Conservation (phyloP, 2,888 invertebrate species). For the Drosophila quinaria region DNA sequence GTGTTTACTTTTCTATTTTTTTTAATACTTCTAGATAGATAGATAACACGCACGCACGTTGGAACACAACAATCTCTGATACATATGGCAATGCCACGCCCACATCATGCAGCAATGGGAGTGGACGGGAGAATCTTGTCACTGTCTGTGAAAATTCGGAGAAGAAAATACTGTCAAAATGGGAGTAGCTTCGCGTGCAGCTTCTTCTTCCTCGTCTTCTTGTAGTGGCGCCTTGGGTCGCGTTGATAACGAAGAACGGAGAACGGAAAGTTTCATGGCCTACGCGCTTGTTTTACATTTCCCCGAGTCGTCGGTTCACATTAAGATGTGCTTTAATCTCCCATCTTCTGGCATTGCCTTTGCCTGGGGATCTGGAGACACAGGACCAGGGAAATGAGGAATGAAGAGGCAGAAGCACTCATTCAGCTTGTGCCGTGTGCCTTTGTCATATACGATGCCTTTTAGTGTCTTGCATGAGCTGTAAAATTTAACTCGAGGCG, state of each 20-base stretch:
- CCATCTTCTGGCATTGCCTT: conserved; percentile 32
- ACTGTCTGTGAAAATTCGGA: conserved; percentile 12
- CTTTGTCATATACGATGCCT: conserved; percentile 63
- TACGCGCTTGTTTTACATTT: conserved; percentile 47
- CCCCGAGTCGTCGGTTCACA: conserved; percentile 53
- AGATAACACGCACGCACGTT: conserved; percentile 38
- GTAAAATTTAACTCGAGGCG: conserved; percentile 71
- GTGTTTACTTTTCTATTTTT: conserved; percentile 19
- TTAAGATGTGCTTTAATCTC: conserved; percentile 72
- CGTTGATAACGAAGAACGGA: conserved; percentile 48
- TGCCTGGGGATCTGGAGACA: conserved; percentile 1
- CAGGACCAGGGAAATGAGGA: background rate
- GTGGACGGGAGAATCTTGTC: background rate
- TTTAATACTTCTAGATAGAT: conserved; percentile 53
- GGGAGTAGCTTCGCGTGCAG: conserved; percentile 11
- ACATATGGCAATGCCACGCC: conserved; percentile 30
- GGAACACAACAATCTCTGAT: conserved; percentile 20
- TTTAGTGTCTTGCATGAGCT: conserved; percentile 69
- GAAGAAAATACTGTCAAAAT: conserved; percentile 1
- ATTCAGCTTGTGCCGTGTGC: conserved; percentile 36
- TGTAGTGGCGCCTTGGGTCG: conserved; percentile 54
- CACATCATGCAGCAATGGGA: conserved; percentile 6
- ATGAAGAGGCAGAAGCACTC: background rate
- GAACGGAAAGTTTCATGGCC: conserved; percentile 53
- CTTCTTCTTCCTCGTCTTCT: conserved; percentile 10